Base-by-base conservation (phyloP, 2,797 vertebrate genomes). In the Squalus acanthias region DNA sequence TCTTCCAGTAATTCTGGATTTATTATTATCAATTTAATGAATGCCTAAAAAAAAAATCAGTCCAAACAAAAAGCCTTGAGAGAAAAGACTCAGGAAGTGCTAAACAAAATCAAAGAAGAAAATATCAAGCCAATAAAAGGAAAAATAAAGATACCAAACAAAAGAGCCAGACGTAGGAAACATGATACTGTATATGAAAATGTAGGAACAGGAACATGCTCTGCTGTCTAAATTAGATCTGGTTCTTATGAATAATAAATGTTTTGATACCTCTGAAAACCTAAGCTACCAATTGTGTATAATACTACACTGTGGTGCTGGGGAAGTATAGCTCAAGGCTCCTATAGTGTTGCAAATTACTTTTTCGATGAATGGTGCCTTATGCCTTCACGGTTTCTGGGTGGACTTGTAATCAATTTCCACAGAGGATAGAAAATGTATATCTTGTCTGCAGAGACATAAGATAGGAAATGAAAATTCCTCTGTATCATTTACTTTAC, bases 321-420 rank as follows among this genome's bases (percentile, higher is more conserved):
- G 26, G 46, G 5, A 95, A 74, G 69, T 20, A 95, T 53, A 74
- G 26, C 69, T 74, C 70, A 53, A 95, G 50, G 50, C 26, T 57
- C 50, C 94, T 74, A 57, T 33, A 17, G 26, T 74, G 69, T 95
- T 95, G 24, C 94, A 74, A 63, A 95, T 74, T 57, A 5, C 3
- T 57, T 74, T 74, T 67, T 95, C 17, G 15, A 74, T 95, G 69
- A 74, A 95, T 74, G 94, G 69, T 74, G 39, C 46, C 65, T 74
- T 57, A 95, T 57, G 26, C 29, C 70, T 74, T 74, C 94, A 72
- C 74, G 70, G 94, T 57, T 53, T 74, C 94, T 74, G 94, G 24
- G n/a, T 74, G 50, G 69, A 50, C 8, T 95, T 72, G 2, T 74
- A 95, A 74, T 95, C 94, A 95, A 57, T 95, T 95, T 95, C 70